Evolutionary conservation across 2,797 vertebrate genomes (phyloP).

Genomic region (Clarias fuscus): DNA sequence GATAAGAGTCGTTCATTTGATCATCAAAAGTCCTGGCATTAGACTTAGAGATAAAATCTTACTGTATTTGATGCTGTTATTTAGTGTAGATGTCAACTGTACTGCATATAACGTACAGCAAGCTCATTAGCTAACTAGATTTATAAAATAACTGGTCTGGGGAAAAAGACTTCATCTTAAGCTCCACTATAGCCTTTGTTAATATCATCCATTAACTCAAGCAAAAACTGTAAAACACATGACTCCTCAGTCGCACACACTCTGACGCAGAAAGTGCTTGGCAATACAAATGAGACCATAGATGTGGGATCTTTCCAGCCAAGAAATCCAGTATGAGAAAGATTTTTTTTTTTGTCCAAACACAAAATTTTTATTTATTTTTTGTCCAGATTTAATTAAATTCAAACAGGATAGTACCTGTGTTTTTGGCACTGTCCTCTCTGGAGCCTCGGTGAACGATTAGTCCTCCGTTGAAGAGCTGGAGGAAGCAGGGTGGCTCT

Average conservation of each 20-base stretch:
- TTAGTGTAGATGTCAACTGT: not conserved
- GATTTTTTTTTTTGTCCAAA: not conserved
- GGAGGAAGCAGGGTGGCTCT: conserved; percentile 80
- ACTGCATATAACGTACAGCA: not conserved
- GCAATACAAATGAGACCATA: not conserved
- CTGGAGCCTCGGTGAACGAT: conserved; percentile 75
- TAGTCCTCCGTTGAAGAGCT: conserved; percentile 79
- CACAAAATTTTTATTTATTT: too few species aligned
- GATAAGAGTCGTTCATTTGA: not conserved
- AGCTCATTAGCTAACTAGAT: not conserved
- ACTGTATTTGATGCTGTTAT: not conserved
- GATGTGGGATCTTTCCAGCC: not conserved
- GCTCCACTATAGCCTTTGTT: not conserved
- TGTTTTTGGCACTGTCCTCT: conserved; percentile 63
- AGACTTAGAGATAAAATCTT: not conserved
- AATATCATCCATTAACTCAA: not conserved
- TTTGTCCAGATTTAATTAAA: not conserved
- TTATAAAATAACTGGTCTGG: not conserved
- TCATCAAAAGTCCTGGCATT: not conserved
- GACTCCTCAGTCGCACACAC: not conserved
- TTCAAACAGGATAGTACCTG: conserved; percentile 61
- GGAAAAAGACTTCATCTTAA: not conserved
- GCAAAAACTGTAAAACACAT: not conserved
- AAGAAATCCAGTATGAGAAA: not conserved
- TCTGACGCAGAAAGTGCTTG: not conserved